phyloP scores from a whole-genome alignment of 2,797 vertebrate species.

The Sphenodon punctatus region DNA sequence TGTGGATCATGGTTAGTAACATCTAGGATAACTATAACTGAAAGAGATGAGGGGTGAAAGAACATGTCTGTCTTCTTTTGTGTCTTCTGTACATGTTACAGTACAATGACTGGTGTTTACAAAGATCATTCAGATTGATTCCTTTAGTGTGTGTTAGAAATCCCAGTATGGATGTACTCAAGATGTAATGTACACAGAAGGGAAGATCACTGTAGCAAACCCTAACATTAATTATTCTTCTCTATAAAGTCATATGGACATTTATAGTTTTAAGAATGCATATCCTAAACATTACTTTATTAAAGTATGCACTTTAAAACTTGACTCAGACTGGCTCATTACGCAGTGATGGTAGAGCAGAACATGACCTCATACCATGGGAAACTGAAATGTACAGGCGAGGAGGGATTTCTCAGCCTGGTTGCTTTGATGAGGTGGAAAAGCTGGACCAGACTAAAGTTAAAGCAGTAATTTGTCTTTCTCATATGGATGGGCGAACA shows the following conservation, averaged over 20 bases:
- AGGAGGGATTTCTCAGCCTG: too few relatives aligned
- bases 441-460: not conserved
- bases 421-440: not conserved
- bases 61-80: rapidly evolving
- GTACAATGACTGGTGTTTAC: too few relatives aligned
- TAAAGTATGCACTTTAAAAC: too few relatives aligned
- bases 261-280: not conserved
- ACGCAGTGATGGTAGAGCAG: not conserved
- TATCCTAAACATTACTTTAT: too few relatives aligned
- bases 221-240: too few relatives aligned
- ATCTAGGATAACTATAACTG: too few relatives aligned
- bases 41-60: not conserved
- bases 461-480: not conserved
- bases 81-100: not conserved
- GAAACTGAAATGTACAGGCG: not conserved
- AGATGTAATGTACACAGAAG: too few relatives aligned
- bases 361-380: not conserved
- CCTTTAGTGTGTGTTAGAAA: not conserved
- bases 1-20: too few relatives aligned
- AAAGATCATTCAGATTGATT: not conserved
- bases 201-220: not conserved
- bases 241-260: too few relatives aligned
- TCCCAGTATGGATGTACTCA: not conserved
- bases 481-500: too few relatives aligned
- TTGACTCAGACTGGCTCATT: not conserved